These are phyloP conservation scores for Andrena hattorfiana DNA, from an alignment of 2,888 invertebrate genomes.

Conservation along the genomic window DNA sequence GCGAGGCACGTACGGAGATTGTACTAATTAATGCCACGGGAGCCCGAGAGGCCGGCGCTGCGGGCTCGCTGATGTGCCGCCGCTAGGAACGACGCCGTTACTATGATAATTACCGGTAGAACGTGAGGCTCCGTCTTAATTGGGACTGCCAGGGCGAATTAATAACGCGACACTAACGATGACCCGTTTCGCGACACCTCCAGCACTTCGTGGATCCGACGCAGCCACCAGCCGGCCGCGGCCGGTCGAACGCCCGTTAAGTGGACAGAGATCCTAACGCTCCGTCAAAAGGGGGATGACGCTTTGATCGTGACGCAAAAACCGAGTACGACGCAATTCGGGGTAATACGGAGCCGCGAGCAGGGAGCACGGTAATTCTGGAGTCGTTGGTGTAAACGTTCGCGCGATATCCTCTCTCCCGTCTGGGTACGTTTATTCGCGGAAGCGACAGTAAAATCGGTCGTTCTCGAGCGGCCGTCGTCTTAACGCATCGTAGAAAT, in stretches of 20 bases:
- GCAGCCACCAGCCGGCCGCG: slow-evolving; percentile 6
- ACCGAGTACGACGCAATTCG: neutral
- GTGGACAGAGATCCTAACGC: slow-evolving; percentile 22
- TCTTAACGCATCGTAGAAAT: slow-evolving; percentile 74
- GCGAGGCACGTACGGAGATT: slow-evolving; percentile 80
- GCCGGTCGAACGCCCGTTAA: slow-evolving; percentile 1
- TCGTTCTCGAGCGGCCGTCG: slow-evolving; percentile 68
- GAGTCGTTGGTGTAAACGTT: slow-evolving; percentile 21
- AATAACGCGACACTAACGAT: slow-evolving; percentile 65
- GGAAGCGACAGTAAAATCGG: slow-evolving; percentile 78
- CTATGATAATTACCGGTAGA: slow-evolving; percentile 79
- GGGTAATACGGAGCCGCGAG: neutral
- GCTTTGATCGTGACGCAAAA: slow-evolving; percentile 6
- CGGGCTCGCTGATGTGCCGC: slow-evolving; percentile 75
- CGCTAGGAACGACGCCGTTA: slow-evolving; percentile 76
- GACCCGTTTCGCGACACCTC: slow-evolving; percentile 54
- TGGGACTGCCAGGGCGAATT: slow-evolving; percentile 71
- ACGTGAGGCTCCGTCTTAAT: slow-evolving; percentile 79
- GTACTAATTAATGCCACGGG: slow-evolving; percentile 81
- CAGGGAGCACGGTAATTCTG: slow-evolving; percentile 4
- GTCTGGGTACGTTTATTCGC: slow-evolving; percentile 71
- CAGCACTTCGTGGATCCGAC: slow-evolving; percentile 18
- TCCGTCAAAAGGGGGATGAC: slow-evolving; percentile 17
- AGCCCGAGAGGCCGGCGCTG: slow-evolving; percentile 60
- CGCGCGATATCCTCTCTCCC: slow-evolving; percentile 19